phyloP scores from a whole-genome alignment of 2,113 vertebrate species.

The Actenoides hombroni region DNA sequence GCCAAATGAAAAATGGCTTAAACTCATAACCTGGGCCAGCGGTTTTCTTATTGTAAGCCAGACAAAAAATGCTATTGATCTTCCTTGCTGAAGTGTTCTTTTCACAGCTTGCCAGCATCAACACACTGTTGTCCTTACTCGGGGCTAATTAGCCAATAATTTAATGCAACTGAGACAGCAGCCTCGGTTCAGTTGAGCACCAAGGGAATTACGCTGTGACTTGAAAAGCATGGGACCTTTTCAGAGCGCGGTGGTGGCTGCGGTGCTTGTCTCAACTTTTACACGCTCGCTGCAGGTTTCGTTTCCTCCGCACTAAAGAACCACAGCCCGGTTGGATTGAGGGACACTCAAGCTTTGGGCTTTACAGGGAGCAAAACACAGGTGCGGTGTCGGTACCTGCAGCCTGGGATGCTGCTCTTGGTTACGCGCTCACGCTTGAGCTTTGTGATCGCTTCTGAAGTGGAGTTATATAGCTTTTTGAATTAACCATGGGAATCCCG shows the following conservation, averaged over 20 bases:
- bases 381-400: neutral
- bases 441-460: neutral
- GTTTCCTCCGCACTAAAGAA: neutral
- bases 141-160: constrained; percentile 74
- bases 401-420: neutral
- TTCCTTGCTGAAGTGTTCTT: constrained; percentile 64
- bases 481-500: neutral
- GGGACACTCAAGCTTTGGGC: neutral
- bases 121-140: constrained; percentile 60
- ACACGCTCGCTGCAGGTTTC: neutral
- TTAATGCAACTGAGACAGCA: constrained; percentile 64
- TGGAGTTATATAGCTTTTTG: neutral
- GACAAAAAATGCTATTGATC: constrained; percentile 69
- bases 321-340: neutral
- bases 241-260: neutral
- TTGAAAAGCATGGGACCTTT: neutral
- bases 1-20: constrained; percentile 62
- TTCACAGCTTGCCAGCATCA: constrained; percentile 70
- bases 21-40: constrained; percentile 59
- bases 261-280: neutral
- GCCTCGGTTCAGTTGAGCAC: constrained; percentile 18
- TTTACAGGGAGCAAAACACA: neutral
- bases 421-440: neutral
- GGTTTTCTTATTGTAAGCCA: constrained; percentile 64
- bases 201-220: neutral